Conservation (phyloP, 2,888 invertebrate species). For the Conistra vaccinii region DNA sequence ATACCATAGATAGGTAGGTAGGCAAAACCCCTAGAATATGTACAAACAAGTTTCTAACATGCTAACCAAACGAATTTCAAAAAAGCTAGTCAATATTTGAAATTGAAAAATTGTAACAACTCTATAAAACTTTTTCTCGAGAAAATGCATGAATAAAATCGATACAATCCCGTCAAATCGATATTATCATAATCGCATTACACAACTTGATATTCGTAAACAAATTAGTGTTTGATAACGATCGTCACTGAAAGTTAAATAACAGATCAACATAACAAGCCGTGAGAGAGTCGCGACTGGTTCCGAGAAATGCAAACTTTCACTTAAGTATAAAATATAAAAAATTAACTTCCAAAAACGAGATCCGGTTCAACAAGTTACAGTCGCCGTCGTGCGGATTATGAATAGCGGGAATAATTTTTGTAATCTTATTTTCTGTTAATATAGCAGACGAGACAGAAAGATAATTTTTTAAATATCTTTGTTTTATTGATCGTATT, state of each 20-base stretch:
- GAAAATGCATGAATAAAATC: conserved; percentile 19
- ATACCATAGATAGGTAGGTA: no score
- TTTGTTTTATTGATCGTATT: conserved; percentile 20
- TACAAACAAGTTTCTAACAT: neutral
- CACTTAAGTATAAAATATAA: conserved; percentile 74
- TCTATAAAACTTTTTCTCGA: neutral
- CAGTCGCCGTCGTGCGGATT: conserved; percentile 64
- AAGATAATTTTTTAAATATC: conserved; percentile 5
- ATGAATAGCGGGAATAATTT: conserved; percentile 64
- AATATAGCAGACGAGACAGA: conserved; percentile 21
- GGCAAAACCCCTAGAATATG: neutral
- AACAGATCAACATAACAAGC: conserved; percentile 79
- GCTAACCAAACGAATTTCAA: neutral
- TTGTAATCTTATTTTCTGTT: conserved; percentile 45
- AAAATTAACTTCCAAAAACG: conserved; percentile 75
- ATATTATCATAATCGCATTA: conserved; percentile 60
- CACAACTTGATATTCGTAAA: conserved; percentile 70
- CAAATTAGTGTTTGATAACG: conserved; percentile 81
- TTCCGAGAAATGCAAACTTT: conserved; percentile 85
- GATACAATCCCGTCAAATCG: conserved; percentile 24
- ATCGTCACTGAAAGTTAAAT: conserved; percentile 83
- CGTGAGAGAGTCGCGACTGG: conserved; percentile 81
- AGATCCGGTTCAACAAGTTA: conserved; percentile 81
- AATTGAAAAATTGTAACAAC: neutral
- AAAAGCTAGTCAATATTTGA: neutral